These are phyloP conservation scores for Pedionomus torquatus DNA, from an alignment of 2,113 vertebrate genomes.

Conservation along the genomic window DNA sequence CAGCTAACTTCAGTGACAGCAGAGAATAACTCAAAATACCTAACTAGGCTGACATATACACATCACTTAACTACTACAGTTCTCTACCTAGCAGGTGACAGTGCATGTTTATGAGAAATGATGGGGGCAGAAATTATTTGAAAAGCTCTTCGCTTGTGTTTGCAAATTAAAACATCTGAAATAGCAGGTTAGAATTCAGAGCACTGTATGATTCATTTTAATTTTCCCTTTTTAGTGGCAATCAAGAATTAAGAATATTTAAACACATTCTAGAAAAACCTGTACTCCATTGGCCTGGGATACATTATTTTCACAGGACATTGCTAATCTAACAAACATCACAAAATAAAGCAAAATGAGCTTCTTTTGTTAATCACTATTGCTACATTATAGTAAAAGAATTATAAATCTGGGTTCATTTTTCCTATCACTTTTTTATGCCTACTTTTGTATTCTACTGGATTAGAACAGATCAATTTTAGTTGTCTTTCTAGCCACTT, in stretches of 20 bases:
- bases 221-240: neutral
- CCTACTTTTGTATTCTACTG: slow-evolving; percentile 10
- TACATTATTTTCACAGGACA: neutral
- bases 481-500: slow-evolving; percentile 18
- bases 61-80: neutral
- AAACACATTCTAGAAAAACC: neutral
- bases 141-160: neutral
- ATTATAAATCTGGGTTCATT: neutral
- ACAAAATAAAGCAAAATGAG: neutral
- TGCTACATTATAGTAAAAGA: neutral
- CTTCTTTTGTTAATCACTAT: slow-evolving; percentile 25
- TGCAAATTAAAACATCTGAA: neutral
- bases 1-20: neutral
- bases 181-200: neutral
- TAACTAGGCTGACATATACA: neutral
- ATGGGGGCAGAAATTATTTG: neutral
- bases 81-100: neutral
- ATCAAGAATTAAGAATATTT: neutral
- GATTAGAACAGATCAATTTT: slow-evolving; percentile 23
- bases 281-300: neutral
- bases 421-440: slow-evolving; percentile 4
- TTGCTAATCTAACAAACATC: neutral
- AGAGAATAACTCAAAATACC: neutral
- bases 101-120: neutral
- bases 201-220: neutral